phyloP scores from a whole-genome alignment of 2,113 vertebrate genomes.

The Sander vitreus region DNA sequence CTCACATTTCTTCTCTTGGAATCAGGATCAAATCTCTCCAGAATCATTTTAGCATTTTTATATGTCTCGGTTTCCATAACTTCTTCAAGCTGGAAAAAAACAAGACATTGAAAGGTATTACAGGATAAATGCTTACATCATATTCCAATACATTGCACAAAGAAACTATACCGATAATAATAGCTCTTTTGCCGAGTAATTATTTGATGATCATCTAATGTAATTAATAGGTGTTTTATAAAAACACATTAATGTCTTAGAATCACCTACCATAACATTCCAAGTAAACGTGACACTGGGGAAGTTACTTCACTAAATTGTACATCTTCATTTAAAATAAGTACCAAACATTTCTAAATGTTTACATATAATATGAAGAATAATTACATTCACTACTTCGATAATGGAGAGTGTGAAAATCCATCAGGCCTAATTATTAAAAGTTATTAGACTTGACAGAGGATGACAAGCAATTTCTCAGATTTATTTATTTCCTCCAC shows the following conservation, averaged over 20 bases:
- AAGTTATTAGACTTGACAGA: conserved; percentile 99
- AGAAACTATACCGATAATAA: conserved; percentile 8
- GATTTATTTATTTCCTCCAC: conserved; percentile 97
- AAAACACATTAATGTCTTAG: conserved; percentile 17
- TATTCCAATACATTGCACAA: neutral
- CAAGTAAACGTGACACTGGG: conserved; percentile 21
- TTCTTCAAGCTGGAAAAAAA: conserved; percentile 91
- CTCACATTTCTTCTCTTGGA: conserved; percentile 92
- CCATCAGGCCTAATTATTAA: conserved; percentile 99
- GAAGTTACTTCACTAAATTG: conserved; percentile 30
- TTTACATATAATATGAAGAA: conserved; percentile 99
- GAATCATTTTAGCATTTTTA: conserved; percentile 97
- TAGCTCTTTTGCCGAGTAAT: neutral
- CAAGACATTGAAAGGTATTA: neutral
- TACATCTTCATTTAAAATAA: conserved; percentile 87
- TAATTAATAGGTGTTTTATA: conserved; percentile 35
- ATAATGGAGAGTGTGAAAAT: conserved; percentile 99
- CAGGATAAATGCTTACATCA: neutral
- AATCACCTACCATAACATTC: conserved; percentile 47
- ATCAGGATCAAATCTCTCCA: conserved; percentile 98
- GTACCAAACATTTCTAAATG: conserved; percentile 94
- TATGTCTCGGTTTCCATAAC: conserved; percentile 99
- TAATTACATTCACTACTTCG: conserved; percentile 99
- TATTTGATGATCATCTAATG: conserved; percentile 30
- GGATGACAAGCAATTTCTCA: conserved; percentile 99